These are phyloP conservation scores for Acronicta psi DNA, from an alignment of 2,888 invertebrate genomes.

Conservation along the genomic window DNA sequence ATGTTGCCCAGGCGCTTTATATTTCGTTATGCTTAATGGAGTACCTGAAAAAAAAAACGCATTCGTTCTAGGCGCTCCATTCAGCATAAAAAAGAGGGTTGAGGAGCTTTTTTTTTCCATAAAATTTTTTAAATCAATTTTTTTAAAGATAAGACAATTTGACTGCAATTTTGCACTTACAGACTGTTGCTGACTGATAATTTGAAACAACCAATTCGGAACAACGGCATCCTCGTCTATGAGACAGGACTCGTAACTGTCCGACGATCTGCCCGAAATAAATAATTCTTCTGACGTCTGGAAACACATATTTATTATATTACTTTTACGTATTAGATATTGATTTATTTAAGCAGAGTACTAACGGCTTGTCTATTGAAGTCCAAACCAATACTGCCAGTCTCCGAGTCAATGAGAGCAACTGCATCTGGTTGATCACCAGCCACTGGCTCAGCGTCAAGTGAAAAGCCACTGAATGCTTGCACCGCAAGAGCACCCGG, in stretches of 20 bases:
- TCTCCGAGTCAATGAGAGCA: conserved; percentile 78
- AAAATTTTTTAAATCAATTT: too few relatives aligned
- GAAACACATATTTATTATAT: conserved; percentile 12
- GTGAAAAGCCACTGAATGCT: conserved; percentile 81
- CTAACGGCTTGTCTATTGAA: conserved; percentile 72
- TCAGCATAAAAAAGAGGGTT: conserved; percentile 13
- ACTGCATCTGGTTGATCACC: conserved; percentile 74
- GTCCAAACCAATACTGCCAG: conserved; percentile 71
- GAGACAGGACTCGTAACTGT: conserved; percentile 74
- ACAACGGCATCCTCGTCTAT: conserved; percentile 77
- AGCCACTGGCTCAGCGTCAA: conserved; percentile 66
- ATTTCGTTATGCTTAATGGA: conserved; percentile 47
- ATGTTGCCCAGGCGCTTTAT: conserved; percentile 13
- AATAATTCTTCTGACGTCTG: conserved; percentile 82
- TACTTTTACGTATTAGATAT: background rate
- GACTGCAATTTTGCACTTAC: conserved; percentile 56
- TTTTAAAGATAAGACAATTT: background rate
- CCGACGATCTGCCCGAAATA: conserved; percentile 77
- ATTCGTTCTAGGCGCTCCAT: conserved; percentile 30
- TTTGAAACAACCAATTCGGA: conserved; percentile 81
- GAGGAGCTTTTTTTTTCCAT: background rate
- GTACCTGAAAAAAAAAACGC: conserved; percentile 41
- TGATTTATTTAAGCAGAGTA: conserved; percentile 2
- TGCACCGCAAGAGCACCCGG: conserved; percentile 69
- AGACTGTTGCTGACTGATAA: conserved; percentile 76